A percentile compares a stretch with the other conserved stretches of the same genome.
Evolutionary conservation across 2,888 invertebrate species (phyloP).

Genomic region (Xanthia togata): DNA sequence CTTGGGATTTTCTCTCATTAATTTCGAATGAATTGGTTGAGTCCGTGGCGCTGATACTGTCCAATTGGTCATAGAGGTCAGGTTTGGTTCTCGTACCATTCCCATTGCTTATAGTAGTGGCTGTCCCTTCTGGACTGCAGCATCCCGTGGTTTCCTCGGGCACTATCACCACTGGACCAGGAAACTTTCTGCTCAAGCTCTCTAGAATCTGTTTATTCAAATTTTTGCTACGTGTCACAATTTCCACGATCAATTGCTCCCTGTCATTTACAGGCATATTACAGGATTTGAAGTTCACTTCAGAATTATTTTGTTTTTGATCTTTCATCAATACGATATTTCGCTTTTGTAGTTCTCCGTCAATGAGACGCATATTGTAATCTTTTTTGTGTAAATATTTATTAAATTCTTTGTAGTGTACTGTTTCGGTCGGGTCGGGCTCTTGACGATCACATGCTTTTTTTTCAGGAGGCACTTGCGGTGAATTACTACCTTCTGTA

Average conservation of each 20-base stretch:
- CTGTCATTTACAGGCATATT: constrained; percentile 4
- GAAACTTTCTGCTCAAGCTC: constrained; percentile 38
- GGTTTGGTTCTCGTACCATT: constrained; percentile 64
- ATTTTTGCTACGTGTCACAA: constrained; percentile 27
- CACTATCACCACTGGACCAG: constrained; percentile 39
- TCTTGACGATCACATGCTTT: constrained; percentile 7
- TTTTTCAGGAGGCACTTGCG: constrained; percentile 1
- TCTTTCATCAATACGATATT: constrained; percentile 66
- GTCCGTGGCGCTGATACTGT: constrained; percentile 81
- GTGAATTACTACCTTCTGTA: constrained; percentile 18
- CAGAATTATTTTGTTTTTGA: constrained; percentile 26
- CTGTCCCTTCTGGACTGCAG: constrained; percentile 63
- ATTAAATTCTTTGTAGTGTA: constrained; percentile 28
- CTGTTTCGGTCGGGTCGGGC: not conserved
- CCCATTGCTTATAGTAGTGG: constrained; percentile 66
- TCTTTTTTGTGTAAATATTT: constrained; percentile 55
- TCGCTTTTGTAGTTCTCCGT: constrained; percentile 68
- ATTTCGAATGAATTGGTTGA: constrained; percentile 84
- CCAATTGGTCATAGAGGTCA: constrained; percentile 86
- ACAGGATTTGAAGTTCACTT: constrained; percentile 20
- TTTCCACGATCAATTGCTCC: constrained; percentile 16
- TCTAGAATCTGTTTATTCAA: constrained; percentile 55
- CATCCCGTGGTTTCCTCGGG: constrained; percentile 63
- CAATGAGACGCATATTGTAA: constrained; percentile 61
- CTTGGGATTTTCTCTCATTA: constrained; percentile 81